These are phyloP conservation scores for Nothocercus julius DNA, from an alignment of 2,113 vertebrate genomes.

Conservation along the genomic window DNA sequence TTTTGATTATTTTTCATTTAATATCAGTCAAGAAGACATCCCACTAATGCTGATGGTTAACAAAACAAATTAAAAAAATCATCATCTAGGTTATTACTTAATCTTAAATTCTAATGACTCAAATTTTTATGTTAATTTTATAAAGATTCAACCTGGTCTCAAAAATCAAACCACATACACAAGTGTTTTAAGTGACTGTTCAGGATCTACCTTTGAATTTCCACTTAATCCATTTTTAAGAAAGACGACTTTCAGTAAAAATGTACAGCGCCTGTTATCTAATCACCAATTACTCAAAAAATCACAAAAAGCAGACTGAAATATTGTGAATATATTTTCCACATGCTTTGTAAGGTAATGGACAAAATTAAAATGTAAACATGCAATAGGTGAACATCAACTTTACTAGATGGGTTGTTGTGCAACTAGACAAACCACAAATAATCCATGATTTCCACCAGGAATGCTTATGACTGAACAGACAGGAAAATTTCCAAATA, in stretches of 20 bases:
- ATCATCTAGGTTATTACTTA: fast-evolving
- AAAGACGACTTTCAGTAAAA: background rate
- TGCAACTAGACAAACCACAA: background rate
- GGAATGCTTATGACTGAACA: background rate
- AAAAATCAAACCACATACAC: background rate
- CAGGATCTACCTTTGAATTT: background rate
- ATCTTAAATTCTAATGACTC: background rate
- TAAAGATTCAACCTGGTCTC: background rate
- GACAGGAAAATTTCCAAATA: background rate
- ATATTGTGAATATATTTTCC: no score
- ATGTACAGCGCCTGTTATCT: background rate
- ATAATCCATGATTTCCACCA: background rate
- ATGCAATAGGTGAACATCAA: background rate
- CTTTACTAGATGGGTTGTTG: background rate
- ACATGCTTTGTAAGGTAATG: background rate
- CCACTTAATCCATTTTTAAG: background rate
- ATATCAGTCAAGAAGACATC: background rate
- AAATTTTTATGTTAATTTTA: background rate
- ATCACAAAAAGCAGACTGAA: no score
- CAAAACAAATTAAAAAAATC: background rate
- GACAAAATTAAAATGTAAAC: background rate
- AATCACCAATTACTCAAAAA: background rate
- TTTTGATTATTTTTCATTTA: background rate
- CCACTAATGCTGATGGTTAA: background rate
- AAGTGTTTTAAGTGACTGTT: background rate